Evolutionary conservation across 2,797 vertebrate genomes (phyloP).

Genomic region (Uromys caudimaculatus): DNA sequence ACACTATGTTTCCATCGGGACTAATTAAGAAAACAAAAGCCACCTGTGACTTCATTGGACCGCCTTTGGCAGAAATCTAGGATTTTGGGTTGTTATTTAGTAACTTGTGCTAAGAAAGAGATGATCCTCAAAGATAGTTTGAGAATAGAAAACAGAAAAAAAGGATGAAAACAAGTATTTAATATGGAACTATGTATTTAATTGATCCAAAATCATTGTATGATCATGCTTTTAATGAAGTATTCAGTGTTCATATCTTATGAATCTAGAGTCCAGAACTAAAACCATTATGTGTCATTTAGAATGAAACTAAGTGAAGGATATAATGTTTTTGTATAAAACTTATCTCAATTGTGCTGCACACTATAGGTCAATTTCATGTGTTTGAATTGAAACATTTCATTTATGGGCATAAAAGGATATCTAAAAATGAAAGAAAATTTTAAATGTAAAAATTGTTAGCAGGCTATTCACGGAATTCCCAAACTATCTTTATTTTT

Average conservation of each 20-base stretch:
- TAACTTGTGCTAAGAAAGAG: background rate
- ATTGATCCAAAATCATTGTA: slow-evolving; percentile 21
- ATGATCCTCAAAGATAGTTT: background rate
- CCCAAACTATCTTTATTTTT: slow-evolving; percentile 31
- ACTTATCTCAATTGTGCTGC: background rate
- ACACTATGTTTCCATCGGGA: background rate
- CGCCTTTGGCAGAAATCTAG: background rate
- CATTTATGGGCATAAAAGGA: background rate
- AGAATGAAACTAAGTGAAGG: background rate
- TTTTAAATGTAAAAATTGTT: background rate
- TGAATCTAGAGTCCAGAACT: slow-evolving; percentile 19
- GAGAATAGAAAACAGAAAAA: slow-evolving; percentile 44
- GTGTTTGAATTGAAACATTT: slow-evolving; percentile 48
- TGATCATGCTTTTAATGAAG: background rate
- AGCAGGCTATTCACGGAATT: background rate
- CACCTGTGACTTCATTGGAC: background rate
- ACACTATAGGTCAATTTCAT: background rate
- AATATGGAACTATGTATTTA: background rate
- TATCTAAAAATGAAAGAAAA: background rate
- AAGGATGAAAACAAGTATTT: background rate
- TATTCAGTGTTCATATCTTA: slow-evolving; percentile 24
- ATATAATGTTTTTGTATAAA: background rate
- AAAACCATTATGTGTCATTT: background rate
- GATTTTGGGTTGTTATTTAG: slow-evolving; percentile 28
- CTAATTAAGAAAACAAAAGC: background rate